Evolutionary conservation across 2,113 vertebrate species (phyloP).

Genomic region (Cephalophus harveyi): DNA sequence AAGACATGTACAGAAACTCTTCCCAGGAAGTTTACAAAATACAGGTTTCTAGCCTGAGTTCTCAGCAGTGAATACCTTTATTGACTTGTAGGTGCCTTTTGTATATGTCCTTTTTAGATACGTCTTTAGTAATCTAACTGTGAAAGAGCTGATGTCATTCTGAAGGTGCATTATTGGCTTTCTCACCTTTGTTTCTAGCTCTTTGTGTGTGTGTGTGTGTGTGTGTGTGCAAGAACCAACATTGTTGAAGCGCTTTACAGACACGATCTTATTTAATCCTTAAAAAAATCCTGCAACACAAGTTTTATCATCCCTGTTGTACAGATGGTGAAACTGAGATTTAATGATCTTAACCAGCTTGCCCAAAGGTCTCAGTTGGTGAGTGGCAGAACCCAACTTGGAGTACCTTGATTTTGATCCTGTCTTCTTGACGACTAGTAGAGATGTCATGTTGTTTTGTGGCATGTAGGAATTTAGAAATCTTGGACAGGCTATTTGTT

Average conservation of each 20-base stretch:
- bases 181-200: not conserved
- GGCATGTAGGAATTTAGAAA: not conserved
- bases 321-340: not conserved
- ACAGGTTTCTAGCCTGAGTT: not conserved
- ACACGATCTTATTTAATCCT: not conserved
- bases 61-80: not conserved
- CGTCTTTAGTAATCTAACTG: not conserved
- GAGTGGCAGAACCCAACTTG: not conserved
- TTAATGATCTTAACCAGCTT: not conserved
- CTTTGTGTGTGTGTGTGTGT: not conserved
- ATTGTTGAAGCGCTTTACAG: not conserved
- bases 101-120: not conserved
- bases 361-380: not conserved
- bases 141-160: not conserved
- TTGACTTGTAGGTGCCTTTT: not conserved
- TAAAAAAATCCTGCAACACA: not conserved
- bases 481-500: not conserved
- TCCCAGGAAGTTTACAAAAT: not conserved
- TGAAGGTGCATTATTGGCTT: not conserved
- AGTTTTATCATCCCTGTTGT: not conserved
- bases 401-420: not conserved
- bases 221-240: not conserved
- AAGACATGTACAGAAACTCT: not conserved
- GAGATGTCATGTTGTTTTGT: not conserved
- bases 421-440: not conserved